Evolutionary conservation across 2,797 vertebrate species (phyloP).

Genomic region (Malurus leucopterus): DNA sequence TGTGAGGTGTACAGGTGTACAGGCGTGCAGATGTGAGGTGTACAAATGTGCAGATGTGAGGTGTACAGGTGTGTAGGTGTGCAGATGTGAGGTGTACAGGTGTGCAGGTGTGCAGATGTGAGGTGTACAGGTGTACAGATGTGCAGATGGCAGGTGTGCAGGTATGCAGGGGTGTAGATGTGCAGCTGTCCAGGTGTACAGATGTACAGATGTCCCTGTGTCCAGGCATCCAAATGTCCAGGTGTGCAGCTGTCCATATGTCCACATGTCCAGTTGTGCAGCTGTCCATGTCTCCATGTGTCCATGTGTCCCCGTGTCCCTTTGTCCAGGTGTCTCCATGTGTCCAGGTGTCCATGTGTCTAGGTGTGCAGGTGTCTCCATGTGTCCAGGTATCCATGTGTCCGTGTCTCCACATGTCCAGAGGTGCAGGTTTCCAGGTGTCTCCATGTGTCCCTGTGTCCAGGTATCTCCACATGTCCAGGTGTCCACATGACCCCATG

Average conservation of each 20-base stretch:
- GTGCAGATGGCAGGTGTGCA: too few relatives aligned
- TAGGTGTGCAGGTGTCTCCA: background rate
- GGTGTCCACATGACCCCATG: too few relatives aligned
- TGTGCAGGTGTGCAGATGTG: too few relatives aligned
- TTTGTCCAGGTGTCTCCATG: background rate
- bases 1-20: too few relatives aligned
- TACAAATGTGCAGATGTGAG: background rate
- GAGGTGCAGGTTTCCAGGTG: background rate
- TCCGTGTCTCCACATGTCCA: background rate
- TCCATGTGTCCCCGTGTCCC: too few relatives aligned
- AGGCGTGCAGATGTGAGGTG: too few relatives aligned
- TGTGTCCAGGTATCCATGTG: accelerated
- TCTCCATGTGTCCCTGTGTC: background rate
- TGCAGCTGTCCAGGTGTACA: background rate
- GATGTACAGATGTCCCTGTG: accelerated
- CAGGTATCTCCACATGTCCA: too few relatives aligned
- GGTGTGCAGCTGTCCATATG: background rate
- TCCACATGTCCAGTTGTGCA: background rate
- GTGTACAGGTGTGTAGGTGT: too few relatives aligned
- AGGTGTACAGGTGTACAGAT: background rate
- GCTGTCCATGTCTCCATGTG: too few relatives aligned
- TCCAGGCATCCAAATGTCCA: accelerated
- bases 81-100: too few relatives aligned
- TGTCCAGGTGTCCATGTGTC: accelerated
- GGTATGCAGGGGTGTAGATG: background rate